Evolutionary conservation across 2,888 invertebrate genomes (phyloP).

Genomic region (Dimorphilus gyrociliatus): DNA sequence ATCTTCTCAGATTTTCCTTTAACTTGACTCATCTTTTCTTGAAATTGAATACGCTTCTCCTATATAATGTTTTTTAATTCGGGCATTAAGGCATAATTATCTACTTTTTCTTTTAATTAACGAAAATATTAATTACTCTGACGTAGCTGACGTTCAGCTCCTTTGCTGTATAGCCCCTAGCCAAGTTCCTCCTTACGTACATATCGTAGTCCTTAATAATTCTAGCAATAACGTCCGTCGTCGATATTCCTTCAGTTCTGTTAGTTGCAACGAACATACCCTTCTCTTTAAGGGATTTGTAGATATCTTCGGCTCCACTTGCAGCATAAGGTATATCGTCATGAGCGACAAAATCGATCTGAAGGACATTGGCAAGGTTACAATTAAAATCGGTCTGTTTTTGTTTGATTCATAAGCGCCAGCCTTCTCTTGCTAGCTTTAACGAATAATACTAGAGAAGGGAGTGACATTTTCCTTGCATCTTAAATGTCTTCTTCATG

Average conservation of each 20-base stretch:
- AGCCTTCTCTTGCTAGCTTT: no score
- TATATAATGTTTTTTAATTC: no score
- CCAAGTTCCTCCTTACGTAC: constrained; percentile 79
- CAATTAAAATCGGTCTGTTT: constrained; percentile 3
- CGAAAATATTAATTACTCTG: constrained; percentile 44
- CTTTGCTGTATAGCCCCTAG: constrained; percentile 82
- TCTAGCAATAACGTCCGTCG: constrained; percentile 76
- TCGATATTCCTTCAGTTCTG: constrained; percentile 73
- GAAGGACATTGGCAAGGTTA: no score
- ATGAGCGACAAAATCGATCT: constrained; percentile 90
- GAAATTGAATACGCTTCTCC: constrained; percentile 84
- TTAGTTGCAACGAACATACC: constrained; percentile 69
- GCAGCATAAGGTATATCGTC: constrained; percentile 87
- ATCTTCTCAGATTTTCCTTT: constrained; percentile 88
- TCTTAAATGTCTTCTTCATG: no score
- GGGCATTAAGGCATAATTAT: no score
- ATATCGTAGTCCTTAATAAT: constrained; percentile 91
- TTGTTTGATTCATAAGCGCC: no score
- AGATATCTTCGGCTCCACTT: constrained; percentile 51
- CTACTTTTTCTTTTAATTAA: no score
- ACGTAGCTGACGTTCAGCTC: constrained; percentile 86
- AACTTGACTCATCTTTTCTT: constrained; percentile 84
- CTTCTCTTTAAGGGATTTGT: constrained; percentile 67
- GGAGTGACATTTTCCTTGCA: no score
- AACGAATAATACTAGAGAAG: no score